Base-by-base conservation (phyloP, 2,888 invertebrate genomes). In the Bursaphelenchus okinawaensis region DNA sequence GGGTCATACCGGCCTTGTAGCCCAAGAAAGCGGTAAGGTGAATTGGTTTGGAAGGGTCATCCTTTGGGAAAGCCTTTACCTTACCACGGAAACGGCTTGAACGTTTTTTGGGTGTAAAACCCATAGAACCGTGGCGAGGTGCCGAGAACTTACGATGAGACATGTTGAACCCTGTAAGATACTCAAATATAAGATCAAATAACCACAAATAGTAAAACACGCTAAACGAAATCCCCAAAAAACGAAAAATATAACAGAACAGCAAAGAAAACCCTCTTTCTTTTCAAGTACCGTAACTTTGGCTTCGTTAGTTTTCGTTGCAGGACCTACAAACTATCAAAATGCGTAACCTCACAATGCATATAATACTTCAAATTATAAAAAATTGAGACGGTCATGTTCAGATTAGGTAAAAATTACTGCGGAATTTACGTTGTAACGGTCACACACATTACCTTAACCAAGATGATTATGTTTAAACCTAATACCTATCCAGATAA, bases 1-100 rank as follows among this genome's bases (percentile, higher is more conserved):
- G 98, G 82, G 94, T 95, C 98, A 98, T 99, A 84, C 98, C 98
- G 83, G 98, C 96, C 85, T 99, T 98, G 87, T 95, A 99, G 68
- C 91, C 94, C 80, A 98, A 88, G 84, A 98, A 98, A 56, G 95
- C 92, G 0, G 98, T 99, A 68, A 98, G 87, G 75, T 86, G 86
- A 31, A 96, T 92, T 52, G 98, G 96, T 85, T 96, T 96, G 81
- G 87, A 89, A 28, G 90, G 87, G 84, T 98, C 94, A 89, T 98
- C 98, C 84, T 91, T 95, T 29, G 98, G 98, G 88, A 96, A 99
- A 63, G 96, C 92, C 92, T 98, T 98, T 73, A 93, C 92, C 86
- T 95, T 96, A 81, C 98, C 98, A 87, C 95, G 91, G 87, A 94
- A 94, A 83, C 94, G 90, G 76, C 89, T 89, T 76, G 93, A 90